Evolutionary conservation across 2,797 vertebrate genomes (phyloP).

Genomic region (Tenualosa thibaudeaui): DNA sequence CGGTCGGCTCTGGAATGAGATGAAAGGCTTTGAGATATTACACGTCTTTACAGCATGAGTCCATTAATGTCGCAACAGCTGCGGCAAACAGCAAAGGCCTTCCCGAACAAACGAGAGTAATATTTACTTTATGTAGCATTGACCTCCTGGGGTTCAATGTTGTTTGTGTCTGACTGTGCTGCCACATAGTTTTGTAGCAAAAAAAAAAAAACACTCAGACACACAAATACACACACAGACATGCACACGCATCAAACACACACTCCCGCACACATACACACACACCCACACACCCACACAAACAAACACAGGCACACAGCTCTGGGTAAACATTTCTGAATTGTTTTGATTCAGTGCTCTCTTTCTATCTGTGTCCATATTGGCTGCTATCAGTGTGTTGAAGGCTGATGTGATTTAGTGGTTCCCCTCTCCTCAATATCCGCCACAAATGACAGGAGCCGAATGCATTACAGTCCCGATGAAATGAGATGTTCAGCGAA

Average conservation of each 20-base stretch:
- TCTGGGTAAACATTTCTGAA: neutral
- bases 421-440: conserved; percentile 52
- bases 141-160: neutral
- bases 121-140: conserved; percentile 1
- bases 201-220: neutral
- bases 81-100: conserved; percentile 53
- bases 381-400: neutral
- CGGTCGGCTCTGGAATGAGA: neutral
- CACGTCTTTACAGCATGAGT: neutral
- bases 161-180: neutral
- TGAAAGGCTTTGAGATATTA: conserved; percentile 11
- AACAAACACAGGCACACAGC: neutral
- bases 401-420: neutral
- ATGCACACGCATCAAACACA: neutral
- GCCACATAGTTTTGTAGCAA: neutral
- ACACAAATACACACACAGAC: neutral
- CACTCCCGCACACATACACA: neutral
- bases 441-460: conserved; percentile 60
- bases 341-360: conserved; percentile 5
- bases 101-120: conserved; percentile 41
- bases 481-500: conserved; percentile 55
- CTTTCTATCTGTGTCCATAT: neutral
- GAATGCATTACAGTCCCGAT: conserved; percentile 61
- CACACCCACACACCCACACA: neutral
- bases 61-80: conserved; percentile 19